A percentile compares a stretch with the other conserved stretches of the same genome.
Conservation (phyloP, 2,113 vertebrate species). For the Albula goreensis region DNA sequence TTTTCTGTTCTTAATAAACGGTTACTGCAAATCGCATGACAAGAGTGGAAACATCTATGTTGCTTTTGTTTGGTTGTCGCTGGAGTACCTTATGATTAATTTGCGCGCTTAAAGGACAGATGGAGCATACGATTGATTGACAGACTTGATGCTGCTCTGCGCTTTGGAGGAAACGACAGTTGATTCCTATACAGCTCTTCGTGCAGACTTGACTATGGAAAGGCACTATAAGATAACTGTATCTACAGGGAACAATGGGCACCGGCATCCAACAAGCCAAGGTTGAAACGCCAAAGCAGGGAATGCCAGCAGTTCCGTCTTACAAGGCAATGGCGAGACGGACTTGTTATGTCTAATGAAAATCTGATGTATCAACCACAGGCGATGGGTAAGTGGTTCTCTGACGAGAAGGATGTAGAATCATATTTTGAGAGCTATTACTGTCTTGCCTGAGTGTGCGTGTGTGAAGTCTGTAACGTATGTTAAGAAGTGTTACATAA, state of each 20-base stretch:
- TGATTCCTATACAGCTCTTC: background rate
- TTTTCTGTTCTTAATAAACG: conserved; percentile 16
- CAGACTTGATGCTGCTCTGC: background rate
- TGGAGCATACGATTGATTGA: background rate
- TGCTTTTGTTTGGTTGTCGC: background rate
- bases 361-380: conserved; percentile 58
- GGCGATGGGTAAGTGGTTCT: conserved; percentile 67
- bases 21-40: background rate
- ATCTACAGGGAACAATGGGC: conserved; percentile 10
- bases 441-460: background rate
- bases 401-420: background rate
- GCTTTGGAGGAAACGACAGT: conserved; percentile 1
- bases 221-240: conserved; percentile 24
- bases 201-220: conserved; percentile 15
- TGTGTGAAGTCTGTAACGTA: background rate
- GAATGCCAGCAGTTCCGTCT: conserved; percentile 43
- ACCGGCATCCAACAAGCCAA: conserved; percentile 30
- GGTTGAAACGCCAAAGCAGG: background rate
- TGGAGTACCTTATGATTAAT: background rate
- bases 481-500: background rate
- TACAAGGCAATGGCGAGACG: conserved; percentile 39
- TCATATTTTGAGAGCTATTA: background rate
- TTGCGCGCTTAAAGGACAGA: background rate
- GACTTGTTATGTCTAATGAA: conserved; percentile 53
- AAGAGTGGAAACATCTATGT: no score